Conservation (phyloP, 2,797 vertebrate species). For the Falco columbarius region DNA sequence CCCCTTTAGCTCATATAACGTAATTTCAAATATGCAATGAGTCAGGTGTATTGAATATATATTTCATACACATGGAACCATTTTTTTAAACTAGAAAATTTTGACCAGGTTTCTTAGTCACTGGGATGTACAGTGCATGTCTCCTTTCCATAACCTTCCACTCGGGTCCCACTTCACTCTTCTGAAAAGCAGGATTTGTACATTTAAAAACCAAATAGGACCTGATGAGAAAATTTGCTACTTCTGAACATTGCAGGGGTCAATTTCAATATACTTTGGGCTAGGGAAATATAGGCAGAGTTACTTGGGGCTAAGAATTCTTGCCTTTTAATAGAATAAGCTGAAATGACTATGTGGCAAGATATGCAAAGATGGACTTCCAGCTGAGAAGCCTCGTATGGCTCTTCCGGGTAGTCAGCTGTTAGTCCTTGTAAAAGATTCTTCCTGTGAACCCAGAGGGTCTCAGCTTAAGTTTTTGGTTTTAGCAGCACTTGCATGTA, state of each 20-base stretch:
- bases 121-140: neutral
- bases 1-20: constrained; percentile 1
- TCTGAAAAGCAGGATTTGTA: constrained; percentile 41
- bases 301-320: constrained; percentile 53
- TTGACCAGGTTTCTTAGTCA: neutral
- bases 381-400: constrained; percentile 35
- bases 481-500: neutral
- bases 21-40: constrained; percentile 21
- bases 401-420: neutral
- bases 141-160: neutral
- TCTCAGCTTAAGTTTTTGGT: neutral
- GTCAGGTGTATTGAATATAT: constrained; percentile 3
- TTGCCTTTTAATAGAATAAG: constrained; percentile 60
- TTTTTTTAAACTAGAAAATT: constrained; percentile 41
- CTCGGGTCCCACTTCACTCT: constrained; percentile 26
- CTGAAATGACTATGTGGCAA: constrained; percentile 48
- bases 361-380: constrained; percentile 56
- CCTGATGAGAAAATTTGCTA: constrained; percentile 49
- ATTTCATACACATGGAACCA: neutral
- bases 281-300: constrained; percentile 23
- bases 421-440: neutral
- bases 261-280: constrained; percentile 55
- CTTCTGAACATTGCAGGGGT: constrained; percentile 65
- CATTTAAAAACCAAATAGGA: constrained; percentile 65
- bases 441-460: neutral